phyloP scores from a whole-genome alignment of 1,140 invertebrate species.

The Sipha flava region DNA sequence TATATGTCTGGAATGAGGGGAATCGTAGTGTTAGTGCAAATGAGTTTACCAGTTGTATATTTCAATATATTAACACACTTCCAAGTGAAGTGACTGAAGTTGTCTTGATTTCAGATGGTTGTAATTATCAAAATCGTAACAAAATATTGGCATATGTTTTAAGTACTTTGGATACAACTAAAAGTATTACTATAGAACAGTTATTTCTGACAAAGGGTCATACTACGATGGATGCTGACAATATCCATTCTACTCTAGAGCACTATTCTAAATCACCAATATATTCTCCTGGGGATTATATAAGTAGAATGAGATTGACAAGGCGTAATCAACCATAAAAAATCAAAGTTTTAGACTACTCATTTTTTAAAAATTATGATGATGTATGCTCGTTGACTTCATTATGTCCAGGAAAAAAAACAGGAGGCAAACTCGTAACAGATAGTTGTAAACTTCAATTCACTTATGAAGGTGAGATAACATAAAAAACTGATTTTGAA shows the following conservation, averaged over 20 bases:
- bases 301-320: slow-evolving; percentile 23
- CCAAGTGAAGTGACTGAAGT: background rate
- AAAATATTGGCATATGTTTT: too few species aligned
- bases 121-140: background rate
- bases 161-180: background rate
- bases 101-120: background rate
- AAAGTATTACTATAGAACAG: background rate
- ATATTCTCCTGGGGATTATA: slow-evolving; percentile 32
- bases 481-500: background rate
- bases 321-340: background rate
- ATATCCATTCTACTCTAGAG: slow-evolving; percentile 34
- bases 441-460: slow-evolving; percentile 7
- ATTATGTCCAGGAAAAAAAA: slow-evolving; percentile 28
- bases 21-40: slow-evolving; percentile 39
- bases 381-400: slow-evolving; percentile 5
- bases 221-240: slow-evolving; percentile 42
- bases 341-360: background rate
- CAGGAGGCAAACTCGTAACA: slow-evolving; percentile 26
- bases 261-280: slow-evolving; percentile 30
- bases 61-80: background rate
- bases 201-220: slow-evolving; percentile 39
- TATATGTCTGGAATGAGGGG: slow-evolving; percentile 41
- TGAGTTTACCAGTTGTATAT: slow-evolving; percentile 29
- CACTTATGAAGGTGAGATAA: background rate
- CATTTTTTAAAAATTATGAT: slow-evolving; percentile 23